A percentile compares a stretch with the other conserved stretches of the same genome.
Conservation (phyloP, 2,888 invertebrate genomes). For the Cepaea hortensis region DNA sequence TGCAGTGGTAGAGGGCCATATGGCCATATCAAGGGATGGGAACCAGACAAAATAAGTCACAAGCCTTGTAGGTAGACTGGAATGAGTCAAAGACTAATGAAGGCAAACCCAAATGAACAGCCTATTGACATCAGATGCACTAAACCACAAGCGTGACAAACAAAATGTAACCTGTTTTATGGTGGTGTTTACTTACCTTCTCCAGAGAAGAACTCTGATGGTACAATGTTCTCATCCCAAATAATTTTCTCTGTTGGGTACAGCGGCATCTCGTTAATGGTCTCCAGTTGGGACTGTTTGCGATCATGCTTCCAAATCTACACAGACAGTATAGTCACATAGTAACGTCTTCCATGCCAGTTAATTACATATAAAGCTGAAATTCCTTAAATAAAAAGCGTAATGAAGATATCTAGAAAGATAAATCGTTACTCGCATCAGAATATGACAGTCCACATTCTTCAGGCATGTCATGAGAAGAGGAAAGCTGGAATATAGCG, state of each 20-base stretch:
- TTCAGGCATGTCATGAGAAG: no score
- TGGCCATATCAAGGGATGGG: no score
- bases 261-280: slow-evolving; percentile 96
- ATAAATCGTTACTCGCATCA: no score
- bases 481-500: no score
- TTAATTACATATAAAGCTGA: neutral
- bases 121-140: no score
- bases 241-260: slow-evolving; percentile 98
- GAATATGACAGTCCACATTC: no score
- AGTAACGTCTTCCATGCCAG: neutral
- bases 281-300: slow-evolving; percentile 92
- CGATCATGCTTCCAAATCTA: slow-evolving; percentile 83
- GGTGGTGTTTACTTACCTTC: slow-evolving; percentile 80
- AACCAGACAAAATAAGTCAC: no score
- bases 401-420: no score
- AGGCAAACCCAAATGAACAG: no score
- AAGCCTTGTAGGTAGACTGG: no score
- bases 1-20: no score
- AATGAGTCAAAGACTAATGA: no score
- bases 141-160: neutral
- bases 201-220: slow-evolving; percentile 96
- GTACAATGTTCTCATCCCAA: slow-evolving; percentile 99
- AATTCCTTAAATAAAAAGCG: neutral
- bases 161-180: neutral
- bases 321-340: neutral